Conservation (phyloP, 2,113 vertebrate genomes). For the Chaenocephalus aceratus region DNA sequence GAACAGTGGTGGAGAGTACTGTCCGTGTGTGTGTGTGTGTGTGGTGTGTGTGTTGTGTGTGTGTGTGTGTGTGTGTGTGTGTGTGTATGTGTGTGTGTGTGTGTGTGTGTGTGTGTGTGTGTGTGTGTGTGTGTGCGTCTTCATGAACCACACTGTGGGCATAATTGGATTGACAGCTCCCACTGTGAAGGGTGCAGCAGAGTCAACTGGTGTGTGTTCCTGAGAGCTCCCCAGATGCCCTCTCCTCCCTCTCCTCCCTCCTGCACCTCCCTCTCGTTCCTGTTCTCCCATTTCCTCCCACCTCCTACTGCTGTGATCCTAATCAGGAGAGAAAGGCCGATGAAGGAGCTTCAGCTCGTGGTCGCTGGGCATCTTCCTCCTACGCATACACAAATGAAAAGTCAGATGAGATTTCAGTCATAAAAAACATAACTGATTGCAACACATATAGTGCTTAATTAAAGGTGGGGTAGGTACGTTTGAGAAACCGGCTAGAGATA, state of each 20-base stretch:
- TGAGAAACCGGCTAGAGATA: too few relatives aligned
- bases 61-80: not conserved
- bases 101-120: conserved; percentile 2
- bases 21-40: not conserved
- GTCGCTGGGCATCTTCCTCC: conserved; percentile 22
- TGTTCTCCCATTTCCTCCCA: conserved; percentile 36
- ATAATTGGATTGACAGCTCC: conserved; percentile 80
- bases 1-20: not conserved
- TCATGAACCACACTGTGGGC: conserved; percentile 37
- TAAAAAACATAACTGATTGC: not conserved
- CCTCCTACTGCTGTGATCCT: conserved; percentile 60
- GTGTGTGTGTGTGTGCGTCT: not conserved
- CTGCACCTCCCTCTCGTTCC: conserved; percentile 17
- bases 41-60: too few relatives aligned
- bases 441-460: too few relatives aligned
- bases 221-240: conserved; percentile 56
- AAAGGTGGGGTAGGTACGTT: too few relatives aligned
- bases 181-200: conserved; percentile 65
- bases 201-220: conserved; percentile 76
- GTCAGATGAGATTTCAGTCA: not conserved
- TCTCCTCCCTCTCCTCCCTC: conserved; percentile 10
- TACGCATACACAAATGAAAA: conserved; percentile 18
- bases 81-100: not conserved
- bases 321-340: conserved; percentile 66
- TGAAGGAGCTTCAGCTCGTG: conserved; percentile 34